These are phyloP conservation scores for Rhipidura dahli DNA, from an alignment of 2,113 vertebrate species.

Conservation along the genomic window DNA sequence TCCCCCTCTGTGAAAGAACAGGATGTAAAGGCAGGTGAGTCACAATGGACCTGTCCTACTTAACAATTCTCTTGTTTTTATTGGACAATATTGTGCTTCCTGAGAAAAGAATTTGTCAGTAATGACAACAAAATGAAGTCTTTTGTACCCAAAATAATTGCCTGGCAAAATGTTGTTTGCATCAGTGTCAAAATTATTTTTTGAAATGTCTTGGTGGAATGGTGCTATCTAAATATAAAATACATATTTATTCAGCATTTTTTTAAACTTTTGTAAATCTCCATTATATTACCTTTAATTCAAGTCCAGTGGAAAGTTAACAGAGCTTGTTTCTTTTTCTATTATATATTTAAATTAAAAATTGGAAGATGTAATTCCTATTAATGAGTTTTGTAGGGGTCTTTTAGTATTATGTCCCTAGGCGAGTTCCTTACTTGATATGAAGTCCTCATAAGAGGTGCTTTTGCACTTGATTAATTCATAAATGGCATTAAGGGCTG, in stretches of 20 bases:
- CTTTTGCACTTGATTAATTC: constrained; percentile 76
- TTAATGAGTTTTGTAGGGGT: constrained; percentile 76
- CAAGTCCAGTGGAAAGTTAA: constrained; percentile 51
- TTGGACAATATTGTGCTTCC: neutral
- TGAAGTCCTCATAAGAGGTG: constrained; percentile 69
- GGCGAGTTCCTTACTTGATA: constrained; percentile 61
- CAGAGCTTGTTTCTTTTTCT: constrained; percentile 71
- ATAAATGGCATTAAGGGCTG: constrained; percentile 63
- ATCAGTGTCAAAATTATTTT: constrained; percentile 33
- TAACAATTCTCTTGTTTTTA: constrained; percentile 37
- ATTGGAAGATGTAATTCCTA: constrained; percentile 69
- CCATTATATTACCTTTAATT: constrained; percentile 51
- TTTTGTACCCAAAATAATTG: constrained; percentile 29
- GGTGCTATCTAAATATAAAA: constrained; percentile 11
- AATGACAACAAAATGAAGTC: constrained; percentile 39
- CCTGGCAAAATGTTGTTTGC: constrained; percentile 20
- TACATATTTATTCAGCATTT: constrained; percentile 61
- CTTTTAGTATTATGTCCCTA: constrained; percentile 74
- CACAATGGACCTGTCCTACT: constrained; percentile 5
- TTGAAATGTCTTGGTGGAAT: constrained; percentile 1
- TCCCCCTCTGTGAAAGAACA: neutral
- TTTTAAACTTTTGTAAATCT: constrained; percentile 48
- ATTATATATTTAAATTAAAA: constrained; percentile 78
- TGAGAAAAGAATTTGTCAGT: neutral
- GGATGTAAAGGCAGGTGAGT: constrained; percentile 1